Evolutionary conservation across 2,888 invertebrate species (phyloP), one percentile per base, ranked within the genome.

Genomic region (Salpingus planirostris): DNA sequence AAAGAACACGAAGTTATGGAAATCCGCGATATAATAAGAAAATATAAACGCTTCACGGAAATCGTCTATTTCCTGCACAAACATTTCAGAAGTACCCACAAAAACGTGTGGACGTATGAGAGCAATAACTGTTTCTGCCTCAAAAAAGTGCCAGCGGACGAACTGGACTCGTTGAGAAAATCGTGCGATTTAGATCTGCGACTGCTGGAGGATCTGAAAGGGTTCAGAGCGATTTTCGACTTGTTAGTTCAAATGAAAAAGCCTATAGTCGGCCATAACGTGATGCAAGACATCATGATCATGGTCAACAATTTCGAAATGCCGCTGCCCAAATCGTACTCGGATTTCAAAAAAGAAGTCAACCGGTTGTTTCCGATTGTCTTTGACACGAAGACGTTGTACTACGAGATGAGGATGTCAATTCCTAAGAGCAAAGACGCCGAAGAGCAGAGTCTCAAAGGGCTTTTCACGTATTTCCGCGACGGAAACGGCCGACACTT

Each of bases 251-350:
- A 62, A 2, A 57, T 70, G 3, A 69, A 73, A 42, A 85, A 82
- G 64, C 85, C 85, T 2, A 63, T 88, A 12, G 64, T 87, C 13
- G 85, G 84, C 0, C 88, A 88, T 57, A 89, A 89, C 58, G 57
- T 77, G 38, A 68, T 82, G 31, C 60, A 80, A 39, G 88, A 88
- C 59, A 60, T 78, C 1, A 56, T 87, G 47, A 67, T 85, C 13
- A 60, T 85, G 33, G 76, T 80, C 50, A 76, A 79, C 47, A 79
- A 80, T 54, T 87, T 87, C 56, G 72, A 80, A 48, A 70, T 71
- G 27, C 73, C 78, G 1, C 56, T 87, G 29, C 87, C 87, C 15
- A 64, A 71, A 7, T 71, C 66, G 13, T 83, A 82, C 54, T 52
- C 52, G 1, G 56, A 59, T 4, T 87, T 84, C 54, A 87, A 87